Evolutionary conservation across 2,888 invertebrate species (phyloP).

Genomic region (Nemotelus pantherinus): DNA sequence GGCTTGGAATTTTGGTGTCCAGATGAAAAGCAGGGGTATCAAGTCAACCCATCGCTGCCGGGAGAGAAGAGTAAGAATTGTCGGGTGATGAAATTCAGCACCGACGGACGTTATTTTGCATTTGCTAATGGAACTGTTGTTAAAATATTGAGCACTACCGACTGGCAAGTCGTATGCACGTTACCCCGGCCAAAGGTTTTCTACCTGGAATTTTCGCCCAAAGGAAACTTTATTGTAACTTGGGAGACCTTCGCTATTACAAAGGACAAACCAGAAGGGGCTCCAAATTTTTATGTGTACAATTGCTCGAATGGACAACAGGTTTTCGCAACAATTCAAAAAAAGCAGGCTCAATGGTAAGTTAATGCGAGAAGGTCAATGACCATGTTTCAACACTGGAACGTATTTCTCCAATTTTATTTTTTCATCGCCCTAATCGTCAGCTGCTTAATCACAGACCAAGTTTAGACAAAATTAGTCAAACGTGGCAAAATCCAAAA

Average conservation of each 20-base stretch:
- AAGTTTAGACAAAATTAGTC: no score
- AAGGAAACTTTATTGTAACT: conserved; percentile 79
- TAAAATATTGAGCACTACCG: conserved; percentile 74
- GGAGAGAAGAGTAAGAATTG: conserved; percentile 65
- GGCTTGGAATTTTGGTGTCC: conserved; percentile 68
- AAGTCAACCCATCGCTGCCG: conserved; percentile 61
- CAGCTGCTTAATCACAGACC: no score
- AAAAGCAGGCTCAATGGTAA: conserved; percentile 86
- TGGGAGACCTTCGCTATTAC: conserved; percentile 81
- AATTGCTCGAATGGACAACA: conserved; percentile 76
- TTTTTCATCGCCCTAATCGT: no score
- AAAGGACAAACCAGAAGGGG: conserved; percentile 73
- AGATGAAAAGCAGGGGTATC: conserved; percentile 60
- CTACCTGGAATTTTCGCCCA: conserved; percentile 80
- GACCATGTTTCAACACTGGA: no score
- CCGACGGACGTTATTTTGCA: conserved; percentile 80
- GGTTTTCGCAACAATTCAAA: conserved; percentile 80
- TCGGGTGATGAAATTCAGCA: conserved; percentile 65
- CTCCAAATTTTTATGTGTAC: conserved; percentile 82
- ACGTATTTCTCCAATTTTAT: no score
- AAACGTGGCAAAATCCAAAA: no score
- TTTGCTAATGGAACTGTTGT: conserved; percentile 74
- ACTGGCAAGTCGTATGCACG: conserved; percentile 74
- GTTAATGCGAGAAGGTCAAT: conserved; percentile 49
- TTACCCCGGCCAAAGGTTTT: conserved; percentile 78